Evolutionary conservation across 2,888 invertebrate genomes (phyloP), one percentile per base, ranked within the genome.

Genomic region (Prostheceraeus crozeri): DNA sequence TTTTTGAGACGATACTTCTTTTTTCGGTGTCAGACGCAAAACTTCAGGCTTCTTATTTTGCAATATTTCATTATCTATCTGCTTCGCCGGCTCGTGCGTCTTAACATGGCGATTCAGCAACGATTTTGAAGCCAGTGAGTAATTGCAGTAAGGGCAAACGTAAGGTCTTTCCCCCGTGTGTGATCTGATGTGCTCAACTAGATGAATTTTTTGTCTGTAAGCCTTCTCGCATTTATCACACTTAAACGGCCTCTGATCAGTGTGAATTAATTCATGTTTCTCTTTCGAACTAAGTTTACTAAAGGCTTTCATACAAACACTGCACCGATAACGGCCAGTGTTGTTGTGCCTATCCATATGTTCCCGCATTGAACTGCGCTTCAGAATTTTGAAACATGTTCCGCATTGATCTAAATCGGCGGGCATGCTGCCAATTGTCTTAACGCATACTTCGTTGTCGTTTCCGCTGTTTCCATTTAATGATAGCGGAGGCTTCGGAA

Each of bases 121-220:
- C 3, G 53, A 53, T 53, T 53, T 53, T 3, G 53, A 53, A 19
- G 28, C 53, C 3, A 53, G 33, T 4, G 53, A 53, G 19, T 30
- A 53, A 19, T 33, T 19, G 28, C 53, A 53, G 14, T 30, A 19
- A 4, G 53, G 53, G 28, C 53, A 53, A 14, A 31, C 19, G 14
- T 53, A 53, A 6, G 53, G 53, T 14, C 53, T 28, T 16, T 53
- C 53, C 8, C 53, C 53, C 3, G 53, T 53, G 33, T 53, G 53
- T 16, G 53, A 53, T 11, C 53, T 28, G 11, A 53, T 14, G 19
- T 53, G 53, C 21, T 53, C 53, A 19, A 30, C 31, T 3, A 53
- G 14, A 6, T 53, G 53, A 6, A 53, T 33, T 3, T 28, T 28
- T 19, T 53, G 53, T 4, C 53, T 28, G 16, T 53, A 53, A 19